Conservation (phyloP, 2,888 invertebrate species). For the Bugula neritina region DNA sequence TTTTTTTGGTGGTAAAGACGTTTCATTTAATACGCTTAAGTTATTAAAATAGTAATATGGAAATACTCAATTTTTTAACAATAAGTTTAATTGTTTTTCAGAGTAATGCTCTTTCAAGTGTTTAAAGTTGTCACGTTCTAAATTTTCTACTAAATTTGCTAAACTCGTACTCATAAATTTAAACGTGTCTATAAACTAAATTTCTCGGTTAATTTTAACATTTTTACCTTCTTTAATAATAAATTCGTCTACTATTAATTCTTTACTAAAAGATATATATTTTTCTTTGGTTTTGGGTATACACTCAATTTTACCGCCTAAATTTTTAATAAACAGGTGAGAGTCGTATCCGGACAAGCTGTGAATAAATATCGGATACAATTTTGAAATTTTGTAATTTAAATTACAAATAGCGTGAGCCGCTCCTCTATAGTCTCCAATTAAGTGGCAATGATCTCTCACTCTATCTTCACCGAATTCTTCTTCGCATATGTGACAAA, state of each 20-base stretch:
- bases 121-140: conserved; percentile 8
- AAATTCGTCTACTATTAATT: no score
- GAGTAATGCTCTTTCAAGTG: conserved; percentile 27
- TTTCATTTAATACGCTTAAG: not conserved
- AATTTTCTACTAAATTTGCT: conserved; percentile 30
- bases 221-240: no score
- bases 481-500: conserved; percentile 28
- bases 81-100: conserved; percentile 28
- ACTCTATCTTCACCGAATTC: conserved; percentile 26
- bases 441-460: conserved; percentile 32
- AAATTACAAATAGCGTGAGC: conserved; percentile 13
- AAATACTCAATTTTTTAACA: conserved; percentile 30
- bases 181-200: conserved; percentile 30
- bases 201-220: conserved; percentile 31
- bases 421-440: conserved; percentile 31
- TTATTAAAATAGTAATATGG: not conserved
- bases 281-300: conserved; percentile 35
- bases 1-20: conserved; percentile 29
- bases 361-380: no score
- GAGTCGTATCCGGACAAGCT: no score
- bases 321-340: no score
- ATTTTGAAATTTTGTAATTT: not conserved
- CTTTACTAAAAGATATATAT: conserved; percentile 32
- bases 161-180: conserved; percentile 30
- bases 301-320: conserved; percentile 31